Evolutionary conservation across 2,888 invertebrate species (phyloP), one percentile per base, ranked within the genome.

Genomic region (Aphidius colemani): DNA sequence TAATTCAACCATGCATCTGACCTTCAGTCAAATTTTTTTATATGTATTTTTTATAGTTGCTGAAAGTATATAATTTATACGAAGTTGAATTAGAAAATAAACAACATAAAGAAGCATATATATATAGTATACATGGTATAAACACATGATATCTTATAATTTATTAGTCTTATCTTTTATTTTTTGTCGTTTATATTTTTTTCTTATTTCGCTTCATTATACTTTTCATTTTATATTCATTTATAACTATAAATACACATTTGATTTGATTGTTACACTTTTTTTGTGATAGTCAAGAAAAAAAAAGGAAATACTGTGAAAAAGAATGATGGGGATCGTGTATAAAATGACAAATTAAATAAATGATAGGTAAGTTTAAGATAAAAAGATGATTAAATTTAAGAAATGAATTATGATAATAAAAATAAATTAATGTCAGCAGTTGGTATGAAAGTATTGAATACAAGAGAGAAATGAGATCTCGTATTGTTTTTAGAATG

Each of bases 261-360:
- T 55, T 45, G 57, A 60, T 64, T 53, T n/a, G n/a, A n/a, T n/a
- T 45, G 61, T 53, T 44, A 59, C 44, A 50, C 30, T 30, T 30
- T 30, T 30, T 30, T 30, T 30, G 30, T 4, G 30, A 30, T 30
- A 30, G 5, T 30, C 5, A 30, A 30, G 5, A 30, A 30, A 30
- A 30, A 30, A 30, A 30, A 30, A 30, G 30, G 69, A 70, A 70
- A 70, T 70, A 71, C 69, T 69, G 64, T 67, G 69, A 66, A 30
- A 30, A 30, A 2, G 30, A 63, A 72, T 73, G 72, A 71, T 68
- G 68, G 70, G 68, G 70, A 70, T 71, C 13, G n/a, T 67, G 72
- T 71, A 71, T 65, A 5, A 40, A 61, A 66, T 64, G 65, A 67
- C 55, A 63, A 67, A 64, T 63, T 44, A 63, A 61, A 64, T 65